phyloP scores from a whole-genome alignment of 2,888 invertebrate genomes.

The Odontomyia ornata region DNA sequence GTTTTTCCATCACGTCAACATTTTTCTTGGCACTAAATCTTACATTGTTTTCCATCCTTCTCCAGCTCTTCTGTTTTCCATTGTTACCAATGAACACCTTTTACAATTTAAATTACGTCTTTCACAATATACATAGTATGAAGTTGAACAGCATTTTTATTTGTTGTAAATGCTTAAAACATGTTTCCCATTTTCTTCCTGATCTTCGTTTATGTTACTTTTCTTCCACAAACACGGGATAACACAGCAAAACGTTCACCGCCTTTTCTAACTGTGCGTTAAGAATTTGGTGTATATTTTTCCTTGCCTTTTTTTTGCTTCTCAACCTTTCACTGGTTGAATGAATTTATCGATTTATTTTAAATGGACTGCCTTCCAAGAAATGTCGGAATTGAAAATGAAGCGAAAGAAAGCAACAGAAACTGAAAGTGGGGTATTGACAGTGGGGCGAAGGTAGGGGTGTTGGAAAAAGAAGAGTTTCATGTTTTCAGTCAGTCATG shows the following conservation, averaged over 20 bases:
- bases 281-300: not conserved
- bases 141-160: slow-evolving; percentile 2
- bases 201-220: not conserved
- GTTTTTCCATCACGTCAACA: not conserved
- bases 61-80: not conserved
- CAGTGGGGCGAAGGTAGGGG: not conserved
- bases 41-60: not conserved
- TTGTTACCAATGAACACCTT: slow-evolving; percentile 17
- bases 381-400: slow-evolving; percentile 7
- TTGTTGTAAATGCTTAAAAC: not conserved
- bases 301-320: not conserved
- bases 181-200: not conserved
- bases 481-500: not conserved
- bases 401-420: not conserved
- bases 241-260: too few relatives aligned
- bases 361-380: not conserved
- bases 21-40: not conserved
- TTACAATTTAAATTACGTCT: slow-evolving; percentile 6
- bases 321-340: not conserved
- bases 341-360: not conserved
- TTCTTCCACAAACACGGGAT: not conserved
- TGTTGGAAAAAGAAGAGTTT: not conserved
- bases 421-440: not conserved
- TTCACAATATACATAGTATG: not conserved
- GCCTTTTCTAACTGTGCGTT: too few relatives aligned